Base-by-base conservation (phyloP, 2,888 invertebrate genomes). In the Mesochorus sp. region DNA sequence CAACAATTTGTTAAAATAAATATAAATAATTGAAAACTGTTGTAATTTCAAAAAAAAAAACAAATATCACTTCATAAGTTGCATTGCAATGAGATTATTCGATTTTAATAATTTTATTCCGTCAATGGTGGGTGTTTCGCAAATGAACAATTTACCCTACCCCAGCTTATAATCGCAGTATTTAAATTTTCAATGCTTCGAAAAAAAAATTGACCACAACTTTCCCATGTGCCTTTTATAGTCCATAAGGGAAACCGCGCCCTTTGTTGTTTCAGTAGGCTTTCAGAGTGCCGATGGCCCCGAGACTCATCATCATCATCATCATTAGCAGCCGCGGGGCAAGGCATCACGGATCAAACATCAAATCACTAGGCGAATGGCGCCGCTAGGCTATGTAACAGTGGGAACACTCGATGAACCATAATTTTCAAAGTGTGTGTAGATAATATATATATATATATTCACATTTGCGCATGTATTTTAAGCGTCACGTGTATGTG, bases 341-440 rank as follows among this genome's bases (percentile, higher is more conserved):
- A 44, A 31, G 44, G 19, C 31, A 62, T 87, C 85, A 82, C 86
- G 85, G 85, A 86, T 86, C 85, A 87, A 87, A 87, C 85, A 85
- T 85, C 83, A 82, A 86, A 85, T 83, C 82, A 83, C 78, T 80
- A 64, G 80, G 66, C 71, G 81, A 72, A 72, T 47, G 61, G 73
- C 80, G 79, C 80, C 70, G 79, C 78, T 47, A 53, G 59, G 71
- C 62, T 53, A 47, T 72, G 55, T 26, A 24, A 31, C 34, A 14
- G 64, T 26, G 26, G 37, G 26, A 17, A 21, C 62, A 53, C n/a
- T 62, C 62, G 68, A 70, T 57, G 49, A 57, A 39, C 55, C 62
- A 37, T 55, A 31, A 26, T 64, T 62, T 62, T n/a, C 26, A 17
- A 14, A 17, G 31, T 28, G 39, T 28, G 28, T 62, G 47, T 47